Evolutionary conservation across 2,113 vertebrate species (phyloP), one percentile per base, ranked within the genome.

Genomic region (Xenopus laevis): DNA sequence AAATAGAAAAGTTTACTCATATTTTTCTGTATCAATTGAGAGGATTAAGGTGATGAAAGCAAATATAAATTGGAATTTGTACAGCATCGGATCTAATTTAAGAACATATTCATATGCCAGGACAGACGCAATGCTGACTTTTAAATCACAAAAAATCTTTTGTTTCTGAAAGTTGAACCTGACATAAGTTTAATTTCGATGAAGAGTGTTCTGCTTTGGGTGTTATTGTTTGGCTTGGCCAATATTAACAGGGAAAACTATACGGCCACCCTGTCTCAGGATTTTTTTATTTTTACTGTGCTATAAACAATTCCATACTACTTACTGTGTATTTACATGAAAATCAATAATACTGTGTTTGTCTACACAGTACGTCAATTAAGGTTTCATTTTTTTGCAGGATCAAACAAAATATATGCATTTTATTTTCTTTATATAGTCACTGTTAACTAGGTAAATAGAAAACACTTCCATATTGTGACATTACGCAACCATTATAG

Each of bases 161-260:
- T 92, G 88, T 91, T 87, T 88, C 79, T 69, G 76, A 69, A 84
- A 84, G 85, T 81, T 92, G 86, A 87, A 86, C 78, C 23, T 81
- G 85, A 90, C 83, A 86, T 77, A 87, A 89, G 88, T 88, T 87
- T 80, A 83, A 84, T 87, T 87, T 87, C 90, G 89, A 83, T 82
- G 87, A 83, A 87, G 87, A 86, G 84, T 92, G 87, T 91, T 92
- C 90, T 88, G 88, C 89, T 92, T 89, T 89, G 87, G 87, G 87
- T 91, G 89, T 91, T 86, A 87, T 89, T 91, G 88, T 92, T 92
- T 92, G 83, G 87, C 78, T 92, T 92, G 91, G 90, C 89, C 72
- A 82, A 74, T 78, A 81, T 71, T 72, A 85, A 82, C 72, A 68
- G 82, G 83, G 82, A 86, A 90, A 86, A 79, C 80, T 86, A 86